Evolutionary conservation across 2,797 vertebrate species (phyloP), one percentile per base, ranked within the genome.

Genomic region (Margarornis squamiger): DNA sequence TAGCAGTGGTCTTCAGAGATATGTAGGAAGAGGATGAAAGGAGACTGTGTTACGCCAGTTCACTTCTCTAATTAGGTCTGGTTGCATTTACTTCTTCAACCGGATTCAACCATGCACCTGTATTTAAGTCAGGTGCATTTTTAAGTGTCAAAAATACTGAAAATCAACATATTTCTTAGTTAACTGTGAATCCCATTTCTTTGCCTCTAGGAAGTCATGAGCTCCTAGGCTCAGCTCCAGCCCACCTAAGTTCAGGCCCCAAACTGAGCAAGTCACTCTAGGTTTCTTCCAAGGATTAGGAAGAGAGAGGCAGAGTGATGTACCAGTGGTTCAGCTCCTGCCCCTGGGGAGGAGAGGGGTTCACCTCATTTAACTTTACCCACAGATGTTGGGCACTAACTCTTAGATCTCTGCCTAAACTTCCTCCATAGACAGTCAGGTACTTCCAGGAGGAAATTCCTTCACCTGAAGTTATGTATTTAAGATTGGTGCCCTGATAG

Each of bases 1-100:
- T 63, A 61, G 55, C 51, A 49, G 34, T 54, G 45, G 36, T 91
- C 94, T 93, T 86, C 55, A n/a, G 72, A 93, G 94, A 65, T 82
- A 16, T 2, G 16, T 54, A 63, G 49, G 72, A 86, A 95, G 43
- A 76, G 72, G 45, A 93, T 85, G 71, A 97, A 89, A 91, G 68
- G n/a, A 66, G 10, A 36, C 46, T 92, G 23, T 75, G 82, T 65
- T 80, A 82, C 34, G 54, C 43, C 46, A 48, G n/a, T 58, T 96
- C 75, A 8, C n/a, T 83, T 75, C 68, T 70, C 43, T 90, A 62
- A 86, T 88, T 90, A 72, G 43, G 19, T 78, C 78, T 86, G 24
- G 34, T 59, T 87, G 12, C 59, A 73, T 78, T 89, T 81, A 67
- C 27, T 88, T 86, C 27, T 88, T 86, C 63, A 54, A 36, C 21